Base-by-base conservation (phyloP, 2,888 invertebrate genomes). In the Eurytoma adleriae region DNA sequence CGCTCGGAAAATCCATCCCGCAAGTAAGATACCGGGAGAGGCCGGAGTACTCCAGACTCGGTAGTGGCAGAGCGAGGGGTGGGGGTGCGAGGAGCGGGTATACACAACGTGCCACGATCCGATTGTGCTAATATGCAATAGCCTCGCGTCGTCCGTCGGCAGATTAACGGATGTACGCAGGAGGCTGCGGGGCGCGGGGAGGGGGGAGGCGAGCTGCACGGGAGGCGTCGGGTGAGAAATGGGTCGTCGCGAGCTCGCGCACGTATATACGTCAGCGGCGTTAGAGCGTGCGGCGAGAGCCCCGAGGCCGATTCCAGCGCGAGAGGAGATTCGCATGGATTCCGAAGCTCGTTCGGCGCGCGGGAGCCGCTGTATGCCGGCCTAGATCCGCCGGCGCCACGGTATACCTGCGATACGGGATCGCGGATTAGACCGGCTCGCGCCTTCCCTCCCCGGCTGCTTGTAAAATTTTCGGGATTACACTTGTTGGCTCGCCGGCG, bases 121-220 rank as follows among this genome's bases (percentile, higher is more conserved):
- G 83, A 85, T 85, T 85, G 85, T 84, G 83, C 84, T 83, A 85
- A 85, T 85, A 85, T 83, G 75, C 64, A 79, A 71, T 78, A 56
- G 74, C 24, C 61, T 14, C 54, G 54, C 54, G 54, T 54, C 18
- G 74, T 78, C 74, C 78, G 70, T 69, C 67, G 62, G 50, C 70
- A 59, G 81, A 81, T 81, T 78, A 81, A 74, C 81, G 74, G 74
- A 61, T 24, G 66, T n/a, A 0, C 40, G 54, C 40, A n/a, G 64
- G 5, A 61, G 12, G 18, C 24, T 27, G 24, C n/a, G n/a, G 10
- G 48, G 20, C 1, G 52, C 13, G 54, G 3, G 52, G 3, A 7
- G n/a, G 2, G 20, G 14, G 7, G 48, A 40, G 66, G 30, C 24
- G 54, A 30, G 24, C 72, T 27, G 48, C 24, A n/a, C 27, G 2